A percentile compares a stretch with the other conserved stretches of the same genome.
These are phyloP conservation scores for Sander lucioperca DNA, from an alignment of 2,113 vertebrate species.

Conservation along the genomic window DNA sequence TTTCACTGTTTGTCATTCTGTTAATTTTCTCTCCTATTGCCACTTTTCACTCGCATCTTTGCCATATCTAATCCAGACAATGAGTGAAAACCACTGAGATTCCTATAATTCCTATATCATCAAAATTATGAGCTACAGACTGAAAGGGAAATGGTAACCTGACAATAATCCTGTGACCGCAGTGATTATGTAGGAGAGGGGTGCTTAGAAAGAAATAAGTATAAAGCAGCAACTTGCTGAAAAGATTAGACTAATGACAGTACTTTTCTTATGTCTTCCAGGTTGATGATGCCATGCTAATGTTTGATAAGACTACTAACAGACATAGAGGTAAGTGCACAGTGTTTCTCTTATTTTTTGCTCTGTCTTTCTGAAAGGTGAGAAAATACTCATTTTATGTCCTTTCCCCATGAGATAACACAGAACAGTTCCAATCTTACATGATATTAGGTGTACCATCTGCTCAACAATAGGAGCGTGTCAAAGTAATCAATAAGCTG, in stretches of 20 bases:
- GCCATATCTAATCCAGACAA: conserved; percentile 29
- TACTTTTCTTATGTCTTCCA: conserved; percentile 85
- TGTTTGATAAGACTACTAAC: conserved; percentile 99
- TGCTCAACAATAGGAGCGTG: conserved; percentile 79
- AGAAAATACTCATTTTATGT: conserved; percentile 77
- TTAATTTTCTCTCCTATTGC: conserved; percentile 43
- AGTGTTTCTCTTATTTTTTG: conserved; percentile 25
- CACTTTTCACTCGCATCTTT: conserved; percentile 41
- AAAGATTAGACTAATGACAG: conserved; percentile 68
- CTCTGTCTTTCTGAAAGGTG: conserved; percentile 66
- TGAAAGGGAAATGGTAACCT: conserved; percentile 27
- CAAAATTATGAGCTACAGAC: conserved; percentile 24
- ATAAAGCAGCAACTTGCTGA: conserved; percentile 25
- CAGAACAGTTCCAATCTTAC: conserved; percentile 79
- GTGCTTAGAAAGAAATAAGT: conserved; percentile 45
- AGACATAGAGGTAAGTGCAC: conserved; percentile 96
- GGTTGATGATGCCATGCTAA: conserved; percentile 99
- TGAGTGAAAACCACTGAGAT: conserved; percentile 9
- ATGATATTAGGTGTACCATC: conserved; percentile 80
- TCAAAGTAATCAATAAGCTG: conserved; percentile 83
- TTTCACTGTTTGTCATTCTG: conserved; percentile 44
- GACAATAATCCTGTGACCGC: conserved; percentile 45
- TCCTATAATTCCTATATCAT: conserved; percentile 33
- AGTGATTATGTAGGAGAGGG: conserved; percentile 45
- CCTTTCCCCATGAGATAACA: conserved; percentile 80